Evolutionary conservation across 2,797 vertebrate genomes (phyloP).

Genomic region (Enteromius radiatus): DNA sequence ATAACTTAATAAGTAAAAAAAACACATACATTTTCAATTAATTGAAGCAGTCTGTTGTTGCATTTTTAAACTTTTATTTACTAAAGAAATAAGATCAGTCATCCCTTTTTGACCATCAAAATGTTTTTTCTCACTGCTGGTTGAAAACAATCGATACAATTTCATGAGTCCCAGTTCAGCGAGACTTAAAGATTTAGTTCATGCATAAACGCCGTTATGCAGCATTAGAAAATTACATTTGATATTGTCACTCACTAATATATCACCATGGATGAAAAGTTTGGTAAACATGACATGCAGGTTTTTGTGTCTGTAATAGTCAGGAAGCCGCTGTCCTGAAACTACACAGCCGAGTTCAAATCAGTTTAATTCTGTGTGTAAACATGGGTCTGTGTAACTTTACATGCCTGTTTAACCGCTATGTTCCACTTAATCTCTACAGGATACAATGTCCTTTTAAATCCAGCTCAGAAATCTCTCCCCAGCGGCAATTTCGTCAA

Average conservation of each 20-base stretch:
- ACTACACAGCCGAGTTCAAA: conserved; percentile 16
- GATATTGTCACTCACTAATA: conserved; percentile 6
- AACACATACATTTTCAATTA: background rate
- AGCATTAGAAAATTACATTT: background rate
- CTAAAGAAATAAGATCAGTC: background rate
- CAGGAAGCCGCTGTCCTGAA: conserved; percentile 9
- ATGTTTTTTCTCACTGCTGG: conserved; percentile 63
- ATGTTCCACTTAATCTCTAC: conserved; percentile 33
- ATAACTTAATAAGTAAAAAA: background rate
- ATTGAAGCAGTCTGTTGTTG: background rate
- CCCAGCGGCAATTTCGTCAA: conserved; percentile 7
- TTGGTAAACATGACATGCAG: conserved; percentile 39
- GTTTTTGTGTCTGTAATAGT: conserved; percentile 3
- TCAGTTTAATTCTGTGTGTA: conserved; percentile 30
- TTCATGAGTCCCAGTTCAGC: conserved; percentile 24
- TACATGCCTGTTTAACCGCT: conserved; percentile 24
- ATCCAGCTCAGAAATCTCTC: conserved; percentile 20
- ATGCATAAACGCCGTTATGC: background rate
- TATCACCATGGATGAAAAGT: conserved; percentile 36
- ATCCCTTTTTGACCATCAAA: background rate
- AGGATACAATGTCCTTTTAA: conserved; percentile 18
- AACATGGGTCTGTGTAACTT: conserved; percentile 7
- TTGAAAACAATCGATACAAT: conserved; percentile 25
- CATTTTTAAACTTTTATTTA: background rate
- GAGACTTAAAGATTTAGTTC: conserved; percentile 16